Base-by-base conservation (phyloP, 2,888 invertebrate genomes). In the Drosophila dives region DNA sequence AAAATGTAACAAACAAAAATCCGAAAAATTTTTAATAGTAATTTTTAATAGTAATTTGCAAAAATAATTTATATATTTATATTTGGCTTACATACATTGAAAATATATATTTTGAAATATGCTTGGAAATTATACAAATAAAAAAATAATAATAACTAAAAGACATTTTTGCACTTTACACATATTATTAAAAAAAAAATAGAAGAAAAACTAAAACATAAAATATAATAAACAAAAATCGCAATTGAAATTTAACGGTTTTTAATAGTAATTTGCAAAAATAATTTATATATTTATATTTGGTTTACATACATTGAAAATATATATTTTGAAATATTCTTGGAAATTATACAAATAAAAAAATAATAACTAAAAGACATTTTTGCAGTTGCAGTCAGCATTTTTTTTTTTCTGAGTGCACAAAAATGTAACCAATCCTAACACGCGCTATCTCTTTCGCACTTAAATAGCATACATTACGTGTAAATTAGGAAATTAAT, bases 401-500 rank as follows among this genome's bases (percentile, higher is more conserved):
- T 3, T 2, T 33, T 42, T 10, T 42, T 42, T 20, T 8, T 10
- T 7, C 12, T 15, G 45, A 38, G 55, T 55, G 55, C 38, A 17
- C n/a, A 26, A 12, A 42, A 53, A 8, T 33, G 33, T 23, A 45
- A 8, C 33, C 15, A 15, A n/a, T 10, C 17, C 26, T 36, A 26
- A 20, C 2, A 29, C 15, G n/a, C 12, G 15, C 62, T 20, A 26
- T 45, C 20, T 33, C 64, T 40, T 29, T 55, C n/a, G 38, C 64
- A 5, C 33, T 15, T 12, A 2, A 7, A 29, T 2, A 10, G 34
- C 20, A 45, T 23, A 8, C 61, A n/a, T 50, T 45, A 49, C 38
- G 49, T 53, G 63, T 61, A 60, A 80, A 81, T 70, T 78, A 54
- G 40, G 62, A 74, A 88, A 83, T 83, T 73, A 80, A 83, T 86